Evolutionary conservation across 2,113 vertebrate genomes (phyloP), one percentile per base, ranked within the genome.

Genomic region (Leptobrachium leishanense): DNA sequence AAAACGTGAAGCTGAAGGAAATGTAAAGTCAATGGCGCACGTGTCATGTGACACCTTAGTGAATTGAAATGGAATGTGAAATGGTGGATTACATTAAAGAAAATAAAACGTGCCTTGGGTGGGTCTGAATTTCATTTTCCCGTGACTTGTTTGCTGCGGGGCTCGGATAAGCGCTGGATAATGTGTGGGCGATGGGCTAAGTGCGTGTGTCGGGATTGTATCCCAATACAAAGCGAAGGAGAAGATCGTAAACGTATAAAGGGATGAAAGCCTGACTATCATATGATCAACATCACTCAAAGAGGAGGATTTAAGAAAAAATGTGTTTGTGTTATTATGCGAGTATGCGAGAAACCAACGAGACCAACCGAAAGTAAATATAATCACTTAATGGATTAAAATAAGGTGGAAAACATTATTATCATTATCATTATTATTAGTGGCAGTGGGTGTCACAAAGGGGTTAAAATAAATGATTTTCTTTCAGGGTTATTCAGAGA

Each of bases 91-190:
- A 57, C 10, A 59, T 44, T 46, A 39, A 20, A 79, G 15, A 9
- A 42, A 59, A 79, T 63, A 73, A 79, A 74, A 74, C 39, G 59
- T 67, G 50, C 40, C 15, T 68, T 10, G 77, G 77, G 77, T 74
- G 77, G 77, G 70, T 79, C 77, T 12, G 42, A 77, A 55, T 62
- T 67, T 54, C 50, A 13, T 54, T 72, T 62, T 72, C 6, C 50
- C 44, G 65, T 54, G 59, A 70, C 66, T 73, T 73, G 15, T 9
- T 73, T 68, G 71, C 77, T 79, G 63, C 59, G 74, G 77, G 77
- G 77, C 70, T 74, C 43, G 70, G 77, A 55, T 67, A 72, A 43
- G 77, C 43, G 31, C 43, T 64, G n/a, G n/a, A n/a, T 2, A 20
- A 31, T 79, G 76, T 54, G 77, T 79, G 77, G 77, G 77, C 41